These are phyloP conservation scores for Ceratina calcarata DNA, from an alignment of 1,140 invertebrate genomes.

Conservation along the genomic window DNA sequence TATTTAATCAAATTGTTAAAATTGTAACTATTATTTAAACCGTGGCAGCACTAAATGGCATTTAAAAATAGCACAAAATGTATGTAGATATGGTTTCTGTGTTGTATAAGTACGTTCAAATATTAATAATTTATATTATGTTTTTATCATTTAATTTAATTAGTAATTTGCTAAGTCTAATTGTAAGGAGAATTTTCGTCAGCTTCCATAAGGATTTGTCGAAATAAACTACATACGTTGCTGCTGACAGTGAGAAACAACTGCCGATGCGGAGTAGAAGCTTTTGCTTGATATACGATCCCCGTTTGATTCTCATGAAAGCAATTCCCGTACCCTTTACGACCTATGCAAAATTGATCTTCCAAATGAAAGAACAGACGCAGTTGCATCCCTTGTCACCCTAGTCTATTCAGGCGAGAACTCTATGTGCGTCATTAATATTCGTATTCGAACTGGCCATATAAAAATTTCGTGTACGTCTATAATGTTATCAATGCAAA, in stretches of 20 bases:
- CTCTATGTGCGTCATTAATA: conserved; percentile 46
- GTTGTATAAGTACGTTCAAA: too few species aligned
- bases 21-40: too few species aligned
- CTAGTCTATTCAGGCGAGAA: background rate
- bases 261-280: background rate
- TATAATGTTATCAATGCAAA: too few species aligned
- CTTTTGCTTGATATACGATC: conserved; percentile 8
- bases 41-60: too few species aligned
- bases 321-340: conserved; percentile 30
- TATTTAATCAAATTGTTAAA: too few species aligned
- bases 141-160: too few species aligned
- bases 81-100: too few species aligned
- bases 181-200: background rate
- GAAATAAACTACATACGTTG: background rate
- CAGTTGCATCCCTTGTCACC: conserved; percentile 31
- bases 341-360: conserved; percentile 53
- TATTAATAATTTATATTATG: too few species aligned
- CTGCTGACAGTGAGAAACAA: background rate
- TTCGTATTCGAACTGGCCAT: background rate
- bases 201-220: too few species aligned
- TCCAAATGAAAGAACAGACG: conserved; percentile 31
- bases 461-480: too few species aligned
- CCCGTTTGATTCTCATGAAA: conserved; percentile 25
- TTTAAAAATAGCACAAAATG: too few species aligned
- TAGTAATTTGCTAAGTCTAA: too few species aligned